Evolutionary conservation across 2,797 vertebrate genomes (phyloP), one percentile per base, ranked within the genome.

Genomic region (Sebastes kiyomatsui): DNA sequence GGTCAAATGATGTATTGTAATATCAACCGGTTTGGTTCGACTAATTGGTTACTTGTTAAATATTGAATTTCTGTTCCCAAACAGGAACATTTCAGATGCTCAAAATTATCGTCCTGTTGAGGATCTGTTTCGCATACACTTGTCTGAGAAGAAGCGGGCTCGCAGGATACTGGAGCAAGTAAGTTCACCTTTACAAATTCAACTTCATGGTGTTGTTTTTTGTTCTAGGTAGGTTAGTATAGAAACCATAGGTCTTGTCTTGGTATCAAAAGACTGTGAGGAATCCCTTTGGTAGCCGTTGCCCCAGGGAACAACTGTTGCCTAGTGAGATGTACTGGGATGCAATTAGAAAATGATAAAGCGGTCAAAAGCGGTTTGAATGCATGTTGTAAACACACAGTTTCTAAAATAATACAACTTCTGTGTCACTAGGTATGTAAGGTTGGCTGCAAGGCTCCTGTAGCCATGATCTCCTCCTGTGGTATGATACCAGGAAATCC

Each of bases 401-500:
- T 61, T 55, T 20, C 16, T 55, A n/a, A 73, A 77, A 69, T 11
- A 12, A 13, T 30, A 14, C 1, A 2, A 20, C 42, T 11, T 79
- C 2, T 83, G 12, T 62, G 52, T 88, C 83, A 84, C 8, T 61
- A 99, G 99, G 99, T 99, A 86, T 97, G 97, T 86, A 99, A 99
- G 85, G 97, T 96, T 2, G 99, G 99, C 75, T 99, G 98, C 91
- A 99, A 99, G 94, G 99, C 99, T 87, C 99, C 99, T 67, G 97
- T 98, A 79, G 98, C 98, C 56, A 99, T 99, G 98, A 98, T 99
- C 87, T 99, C 98, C 52, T 99, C 99, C 4, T 99, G 98, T 92
- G 98, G 98, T 75, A 98, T 99, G 89, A 99, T 99, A 81, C 98
- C 98, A 82, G 99, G 99, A 85, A 99, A 99, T 87, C 98, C 99